Evolutionary conservation across 2,797 vertebrate genomes (phyloP), one percentile per base, ranked within the genome.

Genomic region (Xyrichtys novacula): DNA sequence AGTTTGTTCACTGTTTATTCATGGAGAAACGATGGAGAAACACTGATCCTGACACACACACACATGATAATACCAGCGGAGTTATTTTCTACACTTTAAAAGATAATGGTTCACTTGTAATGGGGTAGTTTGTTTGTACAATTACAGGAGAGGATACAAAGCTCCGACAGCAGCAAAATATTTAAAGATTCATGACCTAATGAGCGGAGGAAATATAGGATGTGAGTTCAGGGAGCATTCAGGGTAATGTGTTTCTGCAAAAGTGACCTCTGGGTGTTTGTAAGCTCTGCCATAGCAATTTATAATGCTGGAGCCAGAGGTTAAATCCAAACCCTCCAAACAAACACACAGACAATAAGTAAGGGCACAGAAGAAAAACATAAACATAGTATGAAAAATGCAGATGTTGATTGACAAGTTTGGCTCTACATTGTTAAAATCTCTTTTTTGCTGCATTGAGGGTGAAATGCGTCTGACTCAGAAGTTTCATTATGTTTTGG

Each of bases 241-340:
- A 48, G 12, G 29, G 22, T 48, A 28, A 52, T 32, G 11, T 46
- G 36, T 39, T 48, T 36, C 12, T 50, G 12, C 26, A 15, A n/a
- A 44, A 34, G 52, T 22, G 17, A 67, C 66, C n/a, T 44, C 11
- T 42, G 43, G 43, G 44, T 56, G 34, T 8, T 3, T 16, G 62
- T 42, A 5, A 25, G 48, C 15, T 5, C 22, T 36, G n/a, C 11
- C 61, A 9, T 38, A 29, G 14, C 47, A 47, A 43, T 48, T 16
- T 40, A 38, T 71, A 50, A 34, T 22, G 16, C 9, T 54, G 42
- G 29, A 40, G 44, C 31, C 9, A 29, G n/a, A 44, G 7, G 28
- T 20, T 10, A 50, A 12, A 6, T 15, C 25, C 20, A 9, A 7
- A 5, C 20, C 22, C 22, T 16, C 16, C 15, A 7, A 25, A 15